phyloP scores from a whole-genome alignment of 2,888 invertebrate species.

The Pheosia gnoma region DNA sequence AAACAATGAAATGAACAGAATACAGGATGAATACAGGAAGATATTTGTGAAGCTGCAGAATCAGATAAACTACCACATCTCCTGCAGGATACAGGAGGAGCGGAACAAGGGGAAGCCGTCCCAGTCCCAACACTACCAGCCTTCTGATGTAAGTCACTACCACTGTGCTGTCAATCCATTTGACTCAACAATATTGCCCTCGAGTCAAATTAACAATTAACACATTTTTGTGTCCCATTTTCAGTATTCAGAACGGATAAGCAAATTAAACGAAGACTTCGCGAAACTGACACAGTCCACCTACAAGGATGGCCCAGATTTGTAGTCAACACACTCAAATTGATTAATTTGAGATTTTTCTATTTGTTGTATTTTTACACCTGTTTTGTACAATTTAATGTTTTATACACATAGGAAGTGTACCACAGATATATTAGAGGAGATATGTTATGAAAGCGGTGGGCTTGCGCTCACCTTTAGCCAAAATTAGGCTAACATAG shows the following conservation, averaged over 20 bases:
- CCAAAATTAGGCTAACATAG: too few relatives aligned
- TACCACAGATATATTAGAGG: too few relatives aligned
- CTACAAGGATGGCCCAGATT: constrained; percentile 53
- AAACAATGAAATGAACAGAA: constrained; percentile 85
- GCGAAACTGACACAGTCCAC: constrained; percentile 61
- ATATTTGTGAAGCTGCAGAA: constrained; percentile 82
- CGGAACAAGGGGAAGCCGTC: constrained; percentile 45
- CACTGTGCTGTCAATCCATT: too few relatives aligned
- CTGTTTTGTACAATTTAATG: constrained; percentile 7
- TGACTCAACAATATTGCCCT: constrained; percentile 3
- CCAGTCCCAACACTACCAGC: constrained; percentile 46
- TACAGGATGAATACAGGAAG: constrained; percentile 85
- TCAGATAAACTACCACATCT: constrained; percentile 75
- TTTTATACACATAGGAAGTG: neutral
- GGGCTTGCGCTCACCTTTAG: too few relatives aligned
- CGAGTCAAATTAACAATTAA: too few relatives aligned
- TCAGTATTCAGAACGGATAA: constrained; percentile 69
- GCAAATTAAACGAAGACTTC: constrained; percentile 70
- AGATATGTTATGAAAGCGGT: too few relatives aligned
- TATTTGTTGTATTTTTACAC: constrained; percentile 7
- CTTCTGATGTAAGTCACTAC: constrained; percentile 56
- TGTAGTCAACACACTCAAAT: constrained; percentile 28
- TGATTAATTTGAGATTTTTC: neutral
- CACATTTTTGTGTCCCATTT: constrained; percentile 26
- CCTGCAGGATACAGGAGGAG: constrained; percentile 72